Conservation (phyloP, 92 coral and sea anemone species). For the Micromussa lordhowensis region DNA sequence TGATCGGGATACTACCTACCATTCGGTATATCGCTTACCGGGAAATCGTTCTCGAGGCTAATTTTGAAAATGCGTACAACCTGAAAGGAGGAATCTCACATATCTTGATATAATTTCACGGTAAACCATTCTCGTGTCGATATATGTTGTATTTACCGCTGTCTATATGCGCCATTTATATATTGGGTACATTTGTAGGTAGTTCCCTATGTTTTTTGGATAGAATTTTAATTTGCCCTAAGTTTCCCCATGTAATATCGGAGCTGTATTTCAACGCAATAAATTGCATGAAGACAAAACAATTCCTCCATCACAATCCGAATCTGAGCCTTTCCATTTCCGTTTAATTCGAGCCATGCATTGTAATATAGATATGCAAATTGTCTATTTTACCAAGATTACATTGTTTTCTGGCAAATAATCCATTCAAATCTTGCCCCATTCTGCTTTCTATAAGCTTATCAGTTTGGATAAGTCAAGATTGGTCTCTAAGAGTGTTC, state of each 20-base stretch:
- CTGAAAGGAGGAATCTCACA: background rate
- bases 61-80: background rate
- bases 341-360: background rate
- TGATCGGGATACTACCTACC: background rate
- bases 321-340: background rate
- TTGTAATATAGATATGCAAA: background rate
- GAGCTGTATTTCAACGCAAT: background rate
- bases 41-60: background rate
- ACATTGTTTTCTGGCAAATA: background rate
- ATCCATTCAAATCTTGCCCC: background rate
- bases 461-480: background rate
- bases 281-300: background rate
- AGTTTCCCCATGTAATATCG: background rate
- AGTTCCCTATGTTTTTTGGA: too few species aligned
- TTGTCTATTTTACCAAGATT: background rate
- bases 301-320: background rate
- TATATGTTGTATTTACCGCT: background rate
- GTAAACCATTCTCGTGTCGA: background rate
- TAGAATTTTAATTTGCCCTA: background rate
- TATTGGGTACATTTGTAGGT: too few species aligned
- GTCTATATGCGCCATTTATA: background rate
- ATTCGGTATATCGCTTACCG: background rate
- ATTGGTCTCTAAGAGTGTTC: background rate
- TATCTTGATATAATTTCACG: background rate
- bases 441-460: background rate